These are phyloP conservation scores for Pampusana beccarii DNA, from an alignment of 2,113 vertebrate genomes.

Conservation along the genomic window DNA sequence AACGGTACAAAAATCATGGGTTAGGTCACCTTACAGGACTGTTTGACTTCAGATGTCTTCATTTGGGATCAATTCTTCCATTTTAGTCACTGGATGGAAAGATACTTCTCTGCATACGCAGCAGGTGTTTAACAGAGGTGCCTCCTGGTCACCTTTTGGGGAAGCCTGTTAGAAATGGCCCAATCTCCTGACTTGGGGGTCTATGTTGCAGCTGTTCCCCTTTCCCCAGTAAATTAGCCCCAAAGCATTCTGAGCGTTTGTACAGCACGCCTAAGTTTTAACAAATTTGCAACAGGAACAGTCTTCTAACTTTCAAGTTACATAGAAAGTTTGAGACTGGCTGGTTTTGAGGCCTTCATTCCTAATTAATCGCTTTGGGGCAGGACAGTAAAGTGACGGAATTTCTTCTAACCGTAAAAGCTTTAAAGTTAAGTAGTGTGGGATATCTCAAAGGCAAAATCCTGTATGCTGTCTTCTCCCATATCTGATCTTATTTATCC, in stretches of 20 bases:
- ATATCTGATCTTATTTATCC: not conserved
- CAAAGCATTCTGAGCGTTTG: not conserved
- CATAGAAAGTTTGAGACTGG: not conserved
- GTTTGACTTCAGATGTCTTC: not conserved
- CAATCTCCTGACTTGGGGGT: not conserved
- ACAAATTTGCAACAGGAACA: not conserved
- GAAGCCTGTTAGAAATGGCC: not conserved
- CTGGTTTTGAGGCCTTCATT: not conserved
- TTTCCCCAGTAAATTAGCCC: not conserved
- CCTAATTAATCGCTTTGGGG: not conserved
- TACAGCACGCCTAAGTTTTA: not conserved
- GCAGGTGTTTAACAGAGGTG: not conserved
- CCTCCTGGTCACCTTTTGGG: not conserved
- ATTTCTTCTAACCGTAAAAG: not conserved
- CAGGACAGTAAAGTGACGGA: not conserved
- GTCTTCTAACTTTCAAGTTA: not conserved
- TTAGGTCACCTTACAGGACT: not conserved
- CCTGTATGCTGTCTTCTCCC: not conserved
- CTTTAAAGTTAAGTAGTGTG: not conserved
- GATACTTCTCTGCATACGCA: not conserved
- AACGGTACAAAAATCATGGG: not conserved
- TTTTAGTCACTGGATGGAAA: not conserved
- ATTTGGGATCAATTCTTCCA: not conserved
- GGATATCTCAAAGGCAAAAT: not conserved
- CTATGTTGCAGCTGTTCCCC: not conserved